Percentiles rank a stretch among this genome's conserved stretches.
Conservation (phyloP, 2,797 vertebrate genomes). For the Vipera latastei region DNA sequence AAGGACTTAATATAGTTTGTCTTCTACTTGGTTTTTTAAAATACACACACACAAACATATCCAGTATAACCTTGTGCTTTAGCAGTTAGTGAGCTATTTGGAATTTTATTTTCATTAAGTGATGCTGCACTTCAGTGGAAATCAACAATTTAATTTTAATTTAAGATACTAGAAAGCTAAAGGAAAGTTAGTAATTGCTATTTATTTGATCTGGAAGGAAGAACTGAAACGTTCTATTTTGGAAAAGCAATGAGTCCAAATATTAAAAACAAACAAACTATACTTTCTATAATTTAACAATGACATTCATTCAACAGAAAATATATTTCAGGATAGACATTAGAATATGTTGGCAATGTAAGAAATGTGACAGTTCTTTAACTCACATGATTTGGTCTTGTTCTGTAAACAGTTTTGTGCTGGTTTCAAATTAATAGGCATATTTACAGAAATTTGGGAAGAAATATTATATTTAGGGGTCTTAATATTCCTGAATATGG, state of each 20-base stretch:
- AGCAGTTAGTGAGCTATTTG: neutral
- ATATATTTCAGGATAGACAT: neutral
- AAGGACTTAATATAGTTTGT: neutral
- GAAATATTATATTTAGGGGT: neutral
- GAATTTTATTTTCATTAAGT: neutral
- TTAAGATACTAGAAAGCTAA: neutral
- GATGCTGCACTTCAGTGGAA: neutral
- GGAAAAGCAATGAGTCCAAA: neutral
- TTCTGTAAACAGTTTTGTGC: neutral
- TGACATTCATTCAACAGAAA: neutral
- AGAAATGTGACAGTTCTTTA: neutral
- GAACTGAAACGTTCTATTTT: neutral
- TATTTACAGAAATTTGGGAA: neutral
- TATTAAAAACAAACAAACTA: neutral
- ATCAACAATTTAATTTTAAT: conserved; percentile 11
- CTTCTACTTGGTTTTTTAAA: neutral
- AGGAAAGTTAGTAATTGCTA: neutral
- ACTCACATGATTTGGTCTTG: neutral
- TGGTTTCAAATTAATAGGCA: neutral
- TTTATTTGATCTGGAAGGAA: neutral
- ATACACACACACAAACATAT: neutral
- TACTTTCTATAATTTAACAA: neutral
- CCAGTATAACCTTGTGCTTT: neutral
- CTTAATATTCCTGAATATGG: neutral
- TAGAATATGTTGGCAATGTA: neutral